Conservation (phyloP, 35 echinoderm and acorn worm species). For the Diadema setosum region DNA sequence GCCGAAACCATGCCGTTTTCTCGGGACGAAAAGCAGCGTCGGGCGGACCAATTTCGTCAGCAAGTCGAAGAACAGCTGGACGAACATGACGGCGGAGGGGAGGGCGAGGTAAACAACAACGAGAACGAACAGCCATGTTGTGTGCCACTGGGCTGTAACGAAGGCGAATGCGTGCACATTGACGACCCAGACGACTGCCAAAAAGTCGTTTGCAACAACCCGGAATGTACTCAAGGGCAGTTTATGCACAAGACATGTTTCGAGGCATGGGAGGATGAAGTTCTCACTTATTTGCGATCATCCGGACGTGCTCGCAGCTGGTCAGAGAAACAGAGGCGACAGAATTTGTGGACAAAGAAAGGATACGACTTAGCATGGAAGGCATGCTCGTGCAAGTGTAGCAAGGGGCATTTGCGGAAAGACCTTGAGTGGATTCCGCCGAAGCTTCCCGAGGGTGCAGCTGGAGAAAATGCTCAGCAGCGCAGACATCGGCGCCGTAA, state of each 20-base stretch:
- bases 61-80: slow-evolving; percentile 50
- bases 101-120: slow-evolving; percentile 72
- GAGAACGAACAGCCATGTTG: slow-evolving; percentile 76
- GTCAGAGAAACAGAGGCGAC: slow-evolving; percentile 96
- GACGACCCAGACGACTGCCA: slow-evolving; percentile 83
- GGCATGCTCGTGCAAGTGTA: slow-evolving; percentile 94
- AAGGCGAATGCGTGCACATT: slow-evolving; percentile 69
- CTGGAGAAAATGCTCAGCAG: slow-evolving; percentile 10
- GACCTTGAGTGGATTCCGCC: slow-evolving; percentile 98
- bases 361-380: slow-evolving; percentile 99
- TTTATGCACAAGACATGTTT: slow-evolving; percentile 98
- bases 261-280: slow-evolving; percentile 86
- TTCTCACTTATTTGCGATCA: slow-evolving; percentile 84
- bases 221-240: slow-evolving; percentile 68
- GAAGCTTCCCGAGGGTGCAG: slow-evolving; percentile 31
- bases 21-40: slow-evolving; percentile 77
- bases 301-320: slow-evolving; percentile 92
- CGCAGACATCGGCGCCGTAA: slow-evolving; percentile 61
- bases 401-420: slow-evolving; percentile 95
- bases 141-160: slow-evolving; percentile 79
- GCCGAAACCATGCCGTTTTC: slow-evolving; percentile 80
- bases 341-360: slow-evolving; percentile 99
- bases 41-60: slow-evolving; percentile 88
- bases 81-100: slow-evolving; percentile 45
- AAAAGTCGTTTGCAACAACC: slow-evolving; percentile 98